These are phyloP conservation scores for Nephila pilipes DNA, from an alignment of 1,140 invertebrate species.

Conservation along the genomic window DNA sequence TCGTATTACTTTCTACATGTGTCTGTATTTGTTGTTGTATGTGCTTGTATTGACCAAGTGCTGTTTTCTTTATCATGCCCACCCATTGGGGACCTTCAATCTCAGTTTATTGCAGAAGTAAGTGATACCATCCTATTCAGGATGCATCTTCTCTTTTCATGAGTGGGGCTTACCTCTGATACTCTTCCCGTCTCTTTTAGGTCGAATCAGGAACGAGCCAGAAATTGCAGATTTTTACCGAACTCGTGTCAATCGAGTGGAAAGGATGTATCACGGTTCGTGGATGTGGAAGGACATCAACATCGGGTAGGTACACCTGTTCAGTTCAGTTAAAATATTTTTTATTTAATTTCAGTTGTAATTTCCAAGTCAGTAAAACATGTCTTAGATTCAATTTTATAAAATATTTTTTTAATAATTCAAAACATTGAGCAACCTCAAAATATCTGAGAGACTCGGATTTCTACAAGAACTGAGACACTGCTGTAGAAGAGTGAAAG, in stretches of 20 bases:
- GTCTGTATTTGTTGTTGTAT: neutral
- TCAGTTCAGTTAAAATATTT: neutral
- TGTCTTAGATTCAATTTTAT: too few species aligned
- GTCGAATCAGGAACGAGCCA: conserved; percentile 48
- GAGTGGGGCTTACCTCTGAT: neutral
- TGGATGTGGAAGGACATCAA: conserved; percentile 97
- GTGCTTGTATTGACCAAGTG: neutral
- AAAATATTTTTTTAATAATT: too few species aligned
- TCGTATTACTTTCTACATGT: too few species aligned
- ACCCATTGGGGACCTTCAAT: conserved; percentile 72
- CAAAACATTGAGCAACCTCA: too few species aligned
- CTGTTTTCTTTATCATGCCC: conserved; percentile 61
- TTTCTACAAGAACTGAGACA: too few species aligned
- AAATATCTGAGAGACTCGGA: too few species aligned
- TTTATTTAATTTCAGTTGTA: too few species aligned
- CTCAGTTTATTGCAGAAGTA: conserved; percentile 75
- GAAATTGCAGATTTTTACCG: conserved; percentile 50
- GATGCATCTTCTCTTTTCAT: neutral
- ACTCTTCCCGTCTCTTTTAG: neutral
- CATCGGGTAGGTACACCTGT: conserved; percentile 86
- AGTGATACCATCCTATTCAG: neutral
- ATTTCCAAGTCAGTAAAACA: too few species aligned
- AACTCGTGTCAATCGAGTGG: conserved; percentile 89
- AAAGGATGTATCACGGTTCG: conserved; percentile 94
- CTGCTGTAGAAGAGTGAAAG: too few species aligned